A percentile compares a stretch with the other conserved stretches of the same genome.
These are phyloP conservation scores for Pemphredon lugubris DNA, from an alignment of 2,888 invertebrate species.

Conservation along the genomic window DNA sequence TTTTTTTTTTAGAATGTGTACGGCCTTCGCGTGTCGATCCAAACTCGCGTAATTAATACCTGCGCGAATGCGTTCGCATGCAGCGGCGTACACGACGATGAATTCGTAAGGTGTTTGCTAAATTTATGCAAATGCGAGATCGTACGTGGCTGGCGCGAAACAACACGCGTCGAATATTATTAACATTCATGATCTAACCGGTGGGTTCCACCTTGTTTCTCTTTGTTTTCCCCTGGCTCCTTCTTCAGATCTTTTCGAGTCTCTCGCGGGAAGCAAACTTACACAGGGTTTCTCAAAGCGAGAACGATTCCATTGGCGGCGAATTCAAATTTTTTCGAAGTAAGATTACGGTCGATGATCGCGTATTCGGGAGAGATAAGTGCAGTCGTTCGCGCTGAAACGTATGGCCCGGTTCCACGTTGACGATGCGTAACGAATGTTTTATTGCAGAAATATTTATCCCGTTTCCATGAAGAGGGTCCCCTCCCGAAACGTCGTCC, in stretches of 20 bases:
- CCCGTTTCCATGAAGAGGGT: constrained; percentile 25
- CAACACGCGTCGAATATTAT: constrained; percentile 59
- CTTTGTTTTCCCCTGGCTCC: neutral
- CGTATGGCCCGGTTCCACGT: neutral
- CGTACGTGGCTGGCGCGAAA: constrained; percentile 54
- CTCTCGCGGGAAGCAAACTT: constrained; percentile 4
- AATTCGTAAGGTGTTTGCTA: constrained; percentile 71
- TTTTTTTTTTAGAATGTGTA: neutral
- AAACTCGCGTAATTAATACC: constrained; percentile 27
- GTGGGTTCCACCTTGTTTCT: neutral
- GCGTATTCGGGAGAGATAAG: constrained; percentile 8
- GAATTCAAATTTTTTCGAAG: constrained; percentile 4
- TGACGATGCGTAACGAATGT: constrained; percentile 25
- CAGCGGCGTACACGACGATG: constrained; percentile 33
- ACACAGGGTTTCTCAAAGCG: too few species aligned
- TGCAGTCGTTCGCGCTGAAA: neutral
- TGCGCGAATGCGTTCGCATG: constrained; percentile 23
- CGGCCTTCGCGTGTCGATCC: constrained; percentile 69
- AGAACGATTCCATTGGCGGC: neutral
- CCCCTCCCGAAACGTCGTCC: constrained; percentile 19
- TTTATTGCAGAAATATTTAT: constrained; percentile 49
- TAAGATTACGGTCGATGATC: neutral
- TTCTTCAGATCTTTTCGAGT: constrained; percentile 3
- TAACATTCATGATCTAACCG: constrained; percentile 71
- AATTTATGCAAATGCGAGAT: constrained; percentile 73